A percentile compares a stretch with the other conserved stretches of the same genome.
phyloP scores from a whole-genome alignment of 2,888 invertebrate species.

The Epistrophella euchroma region DNA sequence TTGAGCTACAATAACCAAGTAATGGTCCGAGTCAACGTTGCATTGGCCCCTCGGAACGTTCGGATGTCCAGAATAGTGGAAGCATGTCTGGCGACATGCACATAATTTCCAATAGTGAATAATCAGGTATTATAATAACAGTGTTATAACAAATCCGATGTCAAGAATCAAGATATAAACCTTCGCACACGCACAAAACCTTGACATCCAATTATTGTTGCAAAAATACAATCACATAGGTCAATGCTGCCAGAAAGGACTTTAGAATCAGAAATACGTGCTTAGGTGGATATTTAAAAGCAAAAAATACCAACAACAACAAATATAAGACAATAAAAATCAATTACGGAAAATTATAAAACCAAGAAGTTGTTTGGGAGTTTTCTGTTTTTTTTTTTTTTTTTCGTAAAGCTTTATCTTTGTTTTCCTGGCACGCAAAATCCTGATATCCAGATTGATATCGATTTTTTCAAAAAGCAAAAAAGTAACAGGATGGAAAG shows the following conservation, averaged over 20 bases:
- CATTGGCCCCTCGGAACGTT: no score
- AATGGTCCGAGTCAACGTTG: no score
- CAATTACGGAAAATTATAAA: conserved; percentile 47
- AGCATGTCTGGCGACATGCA: no score
- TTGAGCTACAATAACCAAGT: no score
- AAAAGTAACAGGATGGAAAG: not conserved
- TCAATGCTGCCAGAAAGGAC: conserved; percentile 15
- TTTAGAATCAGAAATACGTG: conserved; percentile 24
- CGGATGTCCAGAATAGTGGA: no score
- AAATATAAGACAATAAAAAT: no score
- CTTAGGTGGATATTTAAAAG: not conserved
- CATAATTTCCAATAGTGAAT: no score
- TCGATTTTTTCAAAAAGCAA: conserved; percentile 42
- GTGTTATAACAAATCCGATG: conserved; percentile 18
- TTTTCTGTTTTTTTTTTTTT: not conserved
- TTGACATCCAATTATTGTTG: not conserved
- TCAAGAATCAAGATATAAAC: conserved; percentile 4
- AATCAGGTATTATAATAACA: conserved; percentile 13
- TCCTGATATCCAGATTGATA: conserved; percentile 13
- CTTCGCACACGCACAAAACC: not conserved
- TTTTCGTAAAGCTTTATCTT: not conserved
- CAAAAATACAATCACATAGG: conserved; percentile 10
- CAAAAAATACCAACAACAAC: not conserved
- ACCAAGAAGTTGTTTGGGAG: conserved; percentile 2
- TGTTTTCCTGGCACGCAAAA: not conserved